These are phyloP conservation scores for Drosophila glabriapex DNA, from an alignment of 2,888 invertebrate genomes.

Conservation along the genomic window DNA sequence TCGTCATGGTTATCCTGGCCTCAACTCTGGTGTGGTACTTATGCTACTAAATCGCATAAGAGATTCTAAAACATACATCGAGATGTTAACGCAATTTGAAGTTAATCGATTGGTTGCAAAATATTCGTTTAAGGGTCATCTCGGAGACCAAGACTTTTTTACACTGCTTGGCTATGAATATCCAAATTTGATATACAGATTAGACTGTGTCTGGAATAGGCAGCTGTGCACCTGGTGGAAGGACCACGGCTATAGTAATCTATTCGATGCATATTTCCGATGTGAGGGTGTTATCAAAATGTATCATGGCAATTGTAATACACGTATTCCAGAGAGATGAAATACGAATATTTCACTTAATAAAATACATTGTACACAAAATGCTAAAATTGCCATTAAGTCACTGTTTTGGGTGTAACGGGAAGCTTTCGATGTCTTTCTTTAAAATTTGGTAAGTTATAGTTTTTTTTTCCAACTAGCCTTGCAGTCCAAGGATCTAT, in stretches of 20 bases:
- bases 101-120: constrained; percentile 87
- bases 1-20: constrained; percentile 89
- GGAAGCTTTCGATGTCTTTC: not conserved
- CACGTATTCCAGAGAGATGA: constrained; percentile 87
- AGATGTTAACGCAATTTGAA: constrained; percentile 86
- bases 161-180: constrained; percentile 90
- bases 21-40: constrained; percentile 92
- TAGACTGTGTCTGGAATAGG: constrained; percentile 93
- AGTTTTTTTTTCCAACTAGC: not conserved
- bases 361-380: constrained; percentile 37
- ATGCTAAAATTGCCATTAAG: not conserved
- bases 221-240: constrained; percentile 94
- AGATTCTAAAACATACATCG: constrained; percentile 87
- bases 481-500: not conserved
- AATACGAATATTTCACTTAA: constrained; percentile 30
- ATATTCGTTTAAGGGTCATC: constrained; percentile 90
- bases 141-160: constrained; percentile 94
- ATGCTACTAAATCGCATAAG: constrained; percentile 89
- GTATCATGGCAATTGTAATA: constrained; percentile 92
- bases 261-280: constrained; percentile 90
- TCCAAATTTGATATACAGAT: constrained; percentile 89
- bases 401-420: not conserved
- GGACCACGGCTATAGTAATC: constrained; percentile 90
- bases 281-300: constrained; percentile 89
- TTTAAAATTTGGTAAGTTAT: not conserved